Evolutionary conservation across 2,888 invertebrate genomes (phyloP), one percentile per base, ranked within the genome.

Genomic region (Lasioglossum figueresi): DNA sequence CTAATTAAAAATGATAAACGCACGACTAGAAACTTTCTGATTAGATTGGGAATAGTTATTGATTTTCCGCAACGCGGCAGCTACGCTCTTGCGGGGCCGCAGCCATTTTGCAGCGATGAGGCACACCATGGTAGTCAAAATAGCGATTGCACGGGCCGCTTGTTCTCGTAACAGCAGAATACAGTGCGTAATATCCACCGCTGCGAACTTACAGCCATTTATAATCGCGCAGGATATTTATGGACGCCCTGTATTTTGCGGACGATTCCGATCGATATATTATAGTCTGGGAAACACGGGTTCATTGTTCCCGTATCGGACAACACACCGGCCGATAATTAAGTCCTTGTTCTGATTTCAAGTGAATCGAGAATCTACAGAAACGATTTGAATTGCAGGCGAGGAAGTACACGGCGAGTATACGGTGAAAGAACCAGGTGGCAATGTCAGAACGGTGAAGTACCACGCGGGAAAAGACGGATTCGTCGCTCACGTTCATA

Each of bases 321-420:
- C 27, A 31, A 68, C 34, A 37, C 19, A 23, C 19, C 10, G 66
- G 10, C 34, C 34, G 23, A 23, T 63, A 63, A 31, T 63, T 3
- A 31, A 63, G 31, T 37, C 23, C 23, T 19, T 10, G 34, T 37
- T 4, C 16, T 34, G 66, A 34, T 37, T 37, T 23, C 1, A 23
- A 34, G 10, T 1, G 66, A 23, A 40, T n/a, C 19, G 6, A 8
- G 52, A 40, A 27, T 52, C 37, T 52, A 40, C 27, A 14, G 19
- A 27, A 40, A 27, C 14, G 5, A 19, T 34, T 27, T 34, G 1
- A n/a, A 78, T 56, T 43, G 10, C 76, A 93, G 97, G 97, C 6
- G 97, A 97, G 93, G 96, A 96, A 19, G 97, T 97, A 37, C 96
- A 96, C 95, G 97, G 97, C 94, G 96, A 96, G 31, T 97, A 97